These are phyloP conservation scores for Metridium senile DNA, from an alignment of 92 coral and sea anemone species.

Conservation along the genomic window DNA sequence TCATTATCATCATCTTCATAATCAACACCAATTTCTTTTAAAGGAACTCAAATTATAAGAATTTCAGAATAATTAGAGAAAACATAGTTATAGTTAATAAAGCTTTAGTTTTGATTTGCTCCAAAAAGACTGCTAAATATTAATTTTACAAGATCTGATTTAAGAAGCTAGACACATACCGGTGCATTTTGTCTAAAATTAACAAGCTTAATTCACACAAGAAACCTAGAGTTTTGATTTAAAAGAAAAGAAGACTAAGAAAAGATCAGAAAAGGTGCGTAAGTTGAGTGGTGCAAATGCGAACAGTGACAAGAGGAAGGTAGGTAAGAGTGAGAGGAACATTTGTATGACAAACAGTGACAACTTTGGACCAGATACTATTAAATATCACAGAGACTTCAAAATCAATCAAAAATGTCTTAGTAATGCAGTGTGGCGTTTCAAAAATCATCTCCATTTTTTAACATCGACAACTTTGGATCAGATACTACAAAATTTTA, in stretches of 20 bases:
- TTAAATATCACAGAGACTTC: not conserved
- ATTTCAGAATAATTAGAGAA: not conserved
- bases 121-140: not conserved
- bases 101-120: not conserved
- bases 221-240: not conserved
- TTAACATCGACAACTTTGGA: not conserved
- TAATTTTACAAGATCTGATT: not conserved
- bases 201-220: conserved; percentile 33
- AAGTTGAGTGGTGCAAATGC: conserved; percentile 18
- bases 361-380: no score
- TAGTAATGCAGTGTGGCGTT: not conserved
- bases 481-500: not conserved
- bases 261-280: conserved; percentile 16
- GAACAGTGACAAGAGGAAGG: conserved; percentile 15
- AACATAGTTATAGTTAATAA: not conserved
- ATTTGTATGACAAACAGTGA: conserved; percentile 49
- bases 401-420: not conserved
- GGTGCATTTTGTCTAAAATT: conserved; percentile 25
- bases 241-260: conserved; percentile 19
- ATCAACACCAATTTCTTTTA: not conserved
- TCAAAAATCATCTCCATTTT: conserved; percentile 15
- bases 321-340: conserved; percentile 33
- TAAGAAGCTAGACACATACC: not conserved
- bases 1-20: conserved; percentile 6
- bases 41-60: no score